Percentiles rank a stretch among this genome's conserved stretches.
These are phyloP conservation scores for Salminus brasiliensis DNA, from an alignment of 2,113 vertebrate genomes.

Conservation along the genomic window DNA sequence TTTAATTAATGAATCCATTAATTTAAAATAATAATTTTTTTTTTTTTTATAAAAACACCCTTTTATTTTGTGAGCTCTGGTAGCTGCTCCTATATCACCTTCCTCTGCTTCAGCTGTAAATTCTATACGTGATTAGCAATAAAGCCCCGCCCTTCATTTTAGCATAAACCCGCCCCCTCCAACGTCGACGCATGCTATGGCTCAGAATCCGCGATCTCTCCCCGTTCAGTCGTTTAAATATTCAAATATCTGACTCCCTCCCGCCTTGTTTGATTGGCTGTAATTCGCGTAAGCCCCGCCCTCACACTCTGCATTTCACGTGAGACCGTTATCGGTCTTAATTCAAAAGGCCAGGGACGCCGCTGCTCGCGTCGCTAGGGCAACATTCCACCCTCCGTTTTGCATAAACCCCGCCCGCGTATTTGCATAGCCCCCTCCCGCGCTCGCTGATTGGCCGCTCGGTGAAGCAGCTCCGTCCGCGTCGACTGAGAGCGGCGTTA, in stretches of 20 bases:
- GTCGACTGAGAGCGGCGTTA: conserved; percentile 64
- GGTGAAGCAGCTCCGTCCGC: conserved; percentile 56
- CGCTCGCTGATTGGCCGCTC: conserved; percentile 22
- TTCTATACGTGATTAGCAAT: too few relatives aligned
- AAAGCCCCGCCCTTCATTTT: neutral
- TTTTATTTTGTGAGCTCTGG: neutral
- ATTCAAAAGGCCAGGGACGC: neutral
- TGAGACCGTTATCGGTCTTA: too few relatives aligned
- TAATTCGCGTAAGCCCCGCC: neutral
- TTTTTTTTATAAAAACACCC: neutral
- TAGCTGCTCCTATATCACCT: too few relatives aligned
- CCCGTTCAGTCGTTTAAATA: too few relatives aligned
- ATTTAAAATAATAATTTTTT: too few relatives aligned
- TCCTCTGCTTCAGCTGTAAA: too few relatives aligned
- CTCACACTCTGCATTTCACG: too few relatives aligned
- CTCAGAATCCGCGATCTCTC: too few relatives aligned
- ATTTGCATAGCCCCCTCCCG: neutral
- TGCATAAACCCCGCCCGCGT: neutral
- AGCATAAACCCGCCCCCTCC: neutral
- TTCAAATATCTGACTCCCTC: neutral
- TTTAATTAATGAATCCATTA: too few relatives aligned
- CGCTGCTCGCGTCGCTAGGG: neutral
- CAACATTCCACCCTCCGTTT: neutral
- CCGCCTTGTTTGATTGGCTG: neutral
- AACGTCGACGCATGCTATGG: too few relatives aligned